These are phyloP conservation scores for Pseudochaenichthys georgianus DNA, from an alignment of 2,797 vertebrate species.

Conservation along the genomic window DNA sequence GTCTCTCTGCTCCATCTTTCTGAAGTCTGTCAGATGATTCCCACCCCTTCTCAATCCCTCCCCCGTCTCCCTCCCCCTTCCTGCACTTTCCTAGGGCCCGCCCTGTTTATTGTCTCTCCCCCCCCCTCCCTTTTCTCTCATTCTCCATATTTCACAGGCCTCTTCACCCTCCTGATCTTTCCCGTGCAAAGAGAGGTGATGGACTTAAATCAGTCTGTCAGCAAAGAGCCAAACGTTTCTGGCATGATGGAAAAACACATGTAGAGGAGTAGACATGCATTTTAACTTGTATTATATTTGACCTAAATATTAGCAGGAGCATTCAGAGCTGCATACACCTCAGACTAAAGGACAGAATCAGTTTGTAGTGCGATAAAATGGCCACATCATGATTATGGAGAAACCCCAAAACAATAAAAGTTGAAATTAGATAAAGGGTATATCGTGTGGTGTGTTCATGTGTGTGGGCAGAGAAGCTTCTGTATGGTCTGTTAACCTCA, in stretches of 20 bases:
- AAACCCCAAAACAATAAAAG: conserved; percentile 51
- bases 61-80: conserved; percentile 43
- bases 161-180: conserved; percentile 22
- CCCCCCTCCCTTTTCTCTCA: conserved; percentile 24
- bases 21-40: conserved; percentile 60
- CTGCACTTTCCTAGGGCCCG: conserved; percentile 57
- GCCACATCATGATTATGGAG: conserved; percentile 46
- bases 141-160: conserved; percentile 29
- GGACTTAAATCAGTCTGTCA: not conserved
- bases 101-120: conserved; percentile 64
- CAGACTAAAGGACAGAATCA: conserved; percentile 38
- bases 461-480: not conserved
- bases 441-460: not conserved
- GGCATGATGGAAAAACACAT: not conserved
- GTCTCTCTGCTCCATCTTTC: conserved; percentile 48
- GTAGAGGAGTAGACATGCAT: not conserved
- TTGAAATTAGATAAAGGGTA: conserved; percentile 44
- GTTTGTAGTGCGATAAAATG: conserved; percentile 32
- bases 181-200: conserved; percentile 9
- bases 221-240: not conserved
- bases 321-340: conserved; percentile 16
- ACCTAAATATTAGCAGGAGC: conserved; percentile 21
- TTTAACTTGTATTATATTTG: conserved; percentile 21
- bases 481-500: conserved; percentile 24
- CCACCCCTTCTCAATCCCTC: conserved; percentile 38